Evolutionary conservation across 2,113 vertebrate species (phyloP).

Genomic region (Calypte anna): DNA sequence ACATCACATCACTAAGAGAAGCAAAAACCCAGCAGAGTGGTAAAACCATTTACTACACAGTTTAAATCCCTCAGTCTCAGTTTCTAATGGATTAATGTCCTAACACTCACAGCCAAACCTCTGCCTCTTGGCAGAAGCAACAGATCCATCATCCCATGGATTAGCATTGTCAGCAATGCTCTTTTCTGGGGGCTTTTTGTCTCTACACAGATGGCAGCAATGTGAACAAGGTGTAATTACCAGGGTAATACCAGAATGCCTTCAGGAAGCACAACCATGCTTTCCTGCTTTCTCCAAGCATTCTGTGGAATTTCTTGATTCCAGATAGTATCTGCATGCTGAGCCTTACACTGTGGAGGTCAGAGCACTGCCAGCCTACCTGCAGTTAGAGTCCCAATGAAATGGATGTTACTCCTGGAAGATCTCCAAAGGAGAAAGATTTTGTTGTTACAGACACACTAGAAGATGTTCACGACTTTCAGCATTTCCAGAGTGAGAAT

Average conservation of each 20-base stretch:
- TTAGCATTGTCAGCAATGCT: background rate
- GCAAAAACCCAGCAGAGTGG: background rate
- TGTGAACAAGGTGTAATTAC: background rate
- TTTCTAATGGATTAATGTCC: background rate
- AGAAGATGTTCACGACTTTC: background rate
- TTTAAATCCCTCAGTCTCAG: background rate
- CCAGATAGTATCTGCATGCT: background rate
- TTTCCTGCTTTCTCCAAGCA: background rate
- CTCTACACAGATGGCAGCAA: background rate
- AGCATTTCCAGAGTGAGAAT: background rate
- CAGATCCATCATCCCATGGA: background rate
- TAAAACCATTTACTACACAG: background rate
- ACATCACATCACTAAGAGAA: background rate
- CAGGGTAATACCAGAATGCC: background rate
- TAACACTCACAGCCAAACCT: background rate
- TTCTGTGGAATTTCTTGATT: background rate
- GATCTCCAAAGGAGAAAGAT: background rate
- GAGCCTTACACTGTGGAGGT: background rate
- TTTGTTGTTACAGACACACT: background rate
- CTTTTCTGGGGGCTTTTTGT: background rate
- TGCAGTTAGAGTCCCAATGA: background rate
- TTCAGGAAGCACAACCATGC: background rate
- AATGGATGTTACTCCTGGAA: background rate
- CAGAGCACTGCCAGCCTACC: background rate
- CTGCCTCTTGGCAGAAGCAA: background rate